Conservation (phyloP, 2,888 invertebrate genomes). For the Emmelina monodactyla region DNA sequence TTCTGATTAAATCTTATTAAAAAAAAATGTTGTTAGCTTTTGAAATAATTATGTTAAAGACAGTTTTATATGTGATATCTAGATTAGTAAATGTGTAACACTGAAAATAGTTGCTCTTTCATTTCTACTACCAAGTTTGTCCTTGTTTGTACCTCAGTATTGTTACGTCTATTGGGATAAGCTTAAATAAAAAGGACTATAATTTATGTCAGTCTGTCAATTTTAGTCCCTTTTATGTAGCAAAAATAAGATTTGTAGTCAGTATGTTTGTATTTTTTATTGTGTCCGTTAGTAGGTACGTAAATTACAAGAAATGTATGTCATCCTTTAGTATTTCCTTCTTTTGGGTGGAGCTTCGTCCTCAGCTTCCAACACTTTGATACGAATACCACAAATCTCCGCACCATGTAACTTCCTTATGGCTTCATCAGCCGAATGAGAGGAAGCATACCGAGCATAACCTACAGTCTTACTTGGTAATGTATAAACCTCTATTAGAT, state of each 20-base stretch:
- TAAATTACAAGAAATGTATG: neutral
- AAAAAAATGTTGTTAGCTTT: slow-evolving; percentile 17
- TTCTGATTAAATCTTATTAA: slow-evolving; percentile 23
- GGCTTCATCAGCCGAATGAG: slow-evolving; percentile 78
- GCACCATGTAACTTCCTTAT: slow-evolving; percentile 80
- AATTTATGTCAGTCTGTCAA: too few relatives aligned
- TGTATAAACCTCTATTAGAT: slow-evolving; percentile 89
- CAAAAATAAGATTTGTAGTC: too few relatives aligned
- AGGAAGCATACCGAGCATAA: slow-evolving; percentile 85
- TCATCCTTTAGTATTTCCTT: slow-evolving; percentile 18
- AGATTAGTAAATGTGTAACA: too few relatives aligned
- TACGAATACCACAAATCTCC: slow-evolving; percentile 83
- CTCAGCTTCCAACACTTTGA: slow-evolving; percentile 91
- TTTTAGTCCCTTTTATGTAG: too few relatives aligned
- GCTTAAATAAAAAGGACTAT: too few relatives aligned
- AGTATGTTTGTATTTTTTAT: slow-evolving; percentile 1
- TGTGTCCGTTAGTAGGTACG: slow-evolving; percentile 10
- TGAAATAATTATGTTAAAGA: too few relatives aligned
- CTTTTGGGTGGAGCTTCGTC: slow-evolving; percentile 51
- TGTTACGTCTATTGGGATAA: too few relatives aligned
- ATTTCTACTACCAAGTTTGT: too few relatives aligned
- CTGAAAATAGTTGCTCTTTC: too few relatives aligned
- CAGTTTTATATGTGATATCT: too few relatives aligned
- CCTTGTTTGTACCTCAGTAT: too few relatives aligned
- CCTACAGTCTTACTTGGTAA: slow-evolving; percentile 91